A percentile compares a stretch with the other conserved stretches of the same genome.
phyloP scores from a whole-genome alignment of 2,888 invertebrate species.

The Eupsilia transversa region DNA sequence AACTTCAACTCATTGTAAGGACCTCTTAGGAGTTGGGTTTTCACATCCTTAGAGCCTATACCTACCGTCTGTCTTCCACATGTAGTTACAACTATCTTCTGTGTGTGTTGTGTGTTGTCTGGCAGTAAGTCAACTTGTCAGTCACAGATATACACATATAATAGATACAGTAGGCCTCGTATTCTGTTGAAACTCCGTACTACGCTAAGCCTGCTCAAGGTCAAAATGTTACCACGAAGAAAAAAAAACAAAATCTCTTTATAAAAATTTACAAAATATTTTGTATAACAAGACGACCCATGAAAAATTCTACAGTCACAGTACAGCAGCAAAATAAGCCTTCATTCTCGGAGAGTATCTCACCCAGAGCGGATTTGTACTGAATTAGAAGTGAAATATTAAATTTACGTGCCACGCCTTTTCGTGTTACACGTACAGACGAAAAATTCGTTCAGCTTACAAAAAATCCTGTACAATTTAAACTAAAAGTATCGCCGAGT shows the following conservation, averaged over 20 bases:
- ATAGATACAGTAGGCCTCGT: background rate
- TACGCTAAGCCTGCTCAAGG: background rate
- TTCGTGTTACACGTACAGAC: slow-evolving; percentile 26
- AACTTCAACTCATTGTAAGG: background rate
- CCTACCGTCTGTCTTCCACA: background rate
- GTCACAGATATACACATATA: background rate
- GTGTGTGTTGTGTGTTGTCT: background rate
- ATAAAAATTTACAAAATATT: slow-evolving; percentile 3
- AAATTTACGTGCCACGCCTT: slow-evolving; percentile 71
- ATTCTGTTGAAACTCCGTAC: background rate
- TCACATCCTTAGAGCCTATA: background rate
- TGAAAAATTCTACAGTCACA: slow-evolving; percentile 28
- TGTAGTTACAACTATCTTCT: background rate
- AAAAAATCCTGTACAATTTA: background rate
- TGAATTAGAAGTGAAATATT: slow-evolving; percentile 77
- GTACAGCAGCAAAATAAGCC: slow-evolving; percentile 64
- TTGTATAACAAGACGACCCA: slow-evolving; percentile 23
- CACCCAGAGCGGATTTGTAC: slow-evolving; percentile 69
- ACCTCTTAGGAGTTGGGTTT: background rate
- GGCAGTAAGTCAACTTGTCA: background rate
- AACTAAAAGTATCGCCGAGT: background rate
- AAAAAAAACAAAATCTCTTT: slow-evolving; percentile 6
- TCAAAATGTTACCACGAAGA: background rate
- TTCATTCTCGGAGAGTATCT: slow-evolving; percentile 64
- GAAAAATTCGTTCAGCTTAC: slow-evolving; percentile 28